Evolutionary conservation across 1,140 invertebrate genomes (phyloP).

Genomic region (Panonychus citri): DNA sequence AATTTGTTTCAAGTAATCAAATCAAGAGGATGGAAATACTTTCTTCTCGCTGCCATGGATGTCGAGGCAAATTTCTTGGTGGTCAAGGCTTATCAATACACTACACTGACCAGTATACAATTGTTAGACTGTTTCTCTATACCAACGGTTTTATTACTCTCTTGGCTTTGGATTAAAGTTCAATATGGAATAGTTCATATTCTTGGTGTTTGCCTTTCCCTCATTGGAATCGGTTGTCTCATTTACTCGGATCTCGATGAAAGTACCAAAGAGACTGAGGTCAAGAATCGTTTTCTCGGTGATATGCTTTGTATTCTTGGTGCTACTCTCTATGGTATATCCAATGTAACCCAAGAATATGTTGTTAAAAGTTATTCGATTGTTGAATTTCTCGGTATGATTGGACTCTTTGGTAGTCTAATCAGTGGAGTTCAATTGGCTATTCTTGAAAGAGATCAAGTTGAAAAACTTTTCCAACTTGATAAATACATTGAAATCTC

Average conservation of each 20-base stretch:
- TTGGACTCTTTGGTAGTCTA: slow-evolving; percentile 56
- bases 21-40: slow-evolving; percentile 43
- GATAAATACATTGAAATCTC: slow-evolving; percentile 21
- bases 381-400: slow-evolving; percentile 58
- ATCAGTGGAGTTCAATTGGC: slow-evolving; percentile 50
- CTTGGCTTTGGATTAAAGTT: slow-evolving; percentile 40
- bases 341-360: slow-evolving; percentile 58
- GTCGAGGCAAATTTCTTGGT: slow-evolving; percentile 53
- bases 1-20: slow-evolving; percentile 39
- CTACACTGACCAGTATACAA: slow-evolving; percentile 33
- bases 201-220: slow-evolving; percentile 48
- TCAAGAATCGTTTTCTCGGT: slow-evolving; percentile 47
- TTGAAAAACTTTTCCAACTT: slow-evolving; percentile 14
- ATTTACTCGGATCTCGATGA: slow-evolving; percentile 59
- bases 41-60: slow-evolving; percentile 46
- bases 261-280: slow-evolving; percentile 22
- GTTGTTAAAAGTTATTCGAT: slow-evolving; percentile 47
- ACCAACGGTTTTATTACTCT: slow-evolving; percentile 48
- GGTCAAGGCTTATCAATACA: slow-evolving; percentile 41
- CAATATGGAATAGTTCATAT: slow-evolving; percentile 47
- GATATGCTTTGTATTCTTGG: slow-evolving; percentile 61
- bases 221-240: slow-evolving; percentile 56
- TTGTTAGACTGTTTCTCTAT: slow-evolving; percentile 64
- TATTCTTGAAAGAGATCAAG: slow-evolving; percentile 28
- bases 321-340: slow-evolving; percentile 51